phyloP scores from a whole-genome alignment of 2,797 vertebrate species.

The Falco rusticolus region DNA sequence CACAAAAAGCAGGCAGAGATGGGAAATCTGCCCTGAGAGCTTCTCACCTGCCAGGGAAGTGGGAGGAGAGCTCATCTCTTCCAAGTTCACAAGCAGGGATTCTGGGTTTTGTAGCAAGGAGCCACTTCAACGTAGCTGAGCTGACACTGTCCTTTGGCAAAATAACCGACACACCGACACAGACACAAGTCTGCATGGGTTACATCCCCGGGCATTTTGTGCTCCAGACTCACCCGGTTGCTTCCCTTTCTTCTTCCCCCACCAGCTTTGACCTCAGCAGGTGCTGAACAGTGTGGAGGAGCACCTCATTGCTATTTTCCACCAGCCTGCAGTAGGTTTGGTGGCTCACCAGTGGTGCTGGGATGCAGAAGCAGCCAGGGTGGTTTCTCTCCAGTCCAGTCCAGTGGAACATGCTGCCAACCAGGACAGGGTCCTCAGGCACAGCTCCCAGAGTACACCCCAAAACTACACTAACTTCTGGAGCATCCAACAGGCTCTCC shows the following conservation, averaged over 20 bases:
- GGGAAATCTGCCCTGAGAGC: background rate
- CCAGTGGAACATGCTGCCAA: rapidly evolving
- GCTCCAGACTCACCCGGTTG: rapidly evolving
- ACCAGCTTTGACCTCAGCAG: background rate
- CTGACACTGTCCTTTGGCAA: background rate
- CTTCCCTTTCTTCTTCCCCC: background rate
- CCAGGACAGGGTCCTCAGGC: background rate
- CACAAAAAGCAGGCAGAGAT: background rate
- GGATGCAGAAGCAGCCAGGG: background rate
- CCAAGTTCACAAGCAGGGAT: background rate
- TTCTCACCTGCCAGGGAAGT: background rate
- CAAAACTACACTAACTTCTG: background rate
- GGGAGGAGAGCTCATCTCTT: background rate
- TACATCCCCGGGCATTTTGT: background rate
- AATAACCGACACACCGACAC: background rate
- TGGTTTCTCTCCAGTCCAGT: background rate
- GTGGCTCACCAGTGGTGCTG: background rate
- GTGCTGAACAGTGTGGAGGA: background rate
- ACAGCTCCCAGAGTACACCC: background rate
- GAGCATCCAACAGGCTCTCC: background rate
- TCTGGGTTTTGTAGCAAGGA: background rate
- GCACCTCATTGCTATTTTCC: background rate
- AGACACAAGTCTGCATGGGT: rapidly evolving
- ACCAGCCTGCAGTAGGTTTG: no score
- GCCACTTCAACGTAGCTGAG: rapidly evolving